Conservation (phyloP, 2,113 vertebrate species). For the Aspidoscelis tigris region DNA sequence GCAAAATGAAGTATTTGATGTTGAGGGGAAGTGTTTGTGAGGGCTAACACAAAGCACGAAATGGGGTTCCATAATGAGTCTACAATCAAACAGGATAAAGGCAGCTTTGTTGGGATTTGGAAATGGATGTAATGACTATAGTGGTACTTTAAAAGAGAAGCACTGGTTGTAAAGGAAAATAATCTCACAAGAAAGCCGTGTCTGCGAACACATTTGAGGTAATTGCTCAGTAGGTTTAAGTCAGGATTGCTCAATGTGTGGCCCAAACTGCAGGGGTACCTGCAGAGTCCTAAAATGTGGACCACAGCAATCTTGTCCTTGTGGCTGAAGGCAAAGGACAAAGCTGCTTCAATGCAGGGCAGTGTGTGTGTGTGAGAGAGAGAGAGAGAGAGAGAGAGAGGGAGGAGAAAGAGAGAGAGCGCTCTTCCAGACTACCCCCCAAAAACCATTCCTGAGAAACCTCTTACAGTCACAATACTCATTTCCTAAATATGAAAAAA, state of each 20-base stretch:
- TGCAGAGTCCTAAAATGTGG: conserved; percentile 68
- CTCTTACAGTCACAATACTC: conserved; percentile 13
- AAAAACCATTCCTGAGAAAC: conserved; percentile 37
- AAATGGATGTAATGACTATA: conserved; percentile 60
- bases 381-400: too few relatives aligned
- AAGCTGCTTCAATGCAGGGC: conserved; percentile 59
- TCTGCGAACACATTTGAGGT: conserved; percentile 65
- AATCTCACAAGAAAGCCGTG: conserved; percentile 70
- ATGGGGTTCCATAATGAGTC: conserved; percentile 58
- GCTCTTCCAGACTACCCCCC: conserved; percentile 52
- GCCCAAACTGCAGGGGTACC: conserved; percentile 67
- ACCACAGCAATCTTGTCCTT: conserved; percentile 70
- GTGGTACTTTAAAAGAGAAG: conserved; percentile 58
- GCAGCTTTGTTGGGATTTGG: conserved; percentile 54
- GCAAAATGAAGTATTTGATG: conserved; percentile 43
- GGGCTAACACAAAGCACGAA: conserved; percentile 54
- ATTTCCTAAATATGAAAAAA: conserved; percentile 22
- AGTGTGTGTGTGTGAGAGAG: neutral
- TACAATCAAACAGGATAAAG: conserved; percentile 69
- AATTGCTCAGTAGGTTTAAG: conserved; percentile 72
- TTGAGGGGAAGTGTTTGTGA: conserved; percentile 30
- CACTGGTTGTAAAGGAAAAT: conserved; percentile 63
- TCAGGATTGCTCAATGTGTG: conserved; percentile 71
- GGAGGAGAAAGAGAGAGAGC: neutral
- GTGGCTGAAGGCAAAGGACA: conserved; percentile 67